Evolutionary conservation across 64 coral and sea anemone genomes (phyloP), one percentile per base, ranked within the genome.

Genomic region (Stichodactyla helianthus): DNA sequence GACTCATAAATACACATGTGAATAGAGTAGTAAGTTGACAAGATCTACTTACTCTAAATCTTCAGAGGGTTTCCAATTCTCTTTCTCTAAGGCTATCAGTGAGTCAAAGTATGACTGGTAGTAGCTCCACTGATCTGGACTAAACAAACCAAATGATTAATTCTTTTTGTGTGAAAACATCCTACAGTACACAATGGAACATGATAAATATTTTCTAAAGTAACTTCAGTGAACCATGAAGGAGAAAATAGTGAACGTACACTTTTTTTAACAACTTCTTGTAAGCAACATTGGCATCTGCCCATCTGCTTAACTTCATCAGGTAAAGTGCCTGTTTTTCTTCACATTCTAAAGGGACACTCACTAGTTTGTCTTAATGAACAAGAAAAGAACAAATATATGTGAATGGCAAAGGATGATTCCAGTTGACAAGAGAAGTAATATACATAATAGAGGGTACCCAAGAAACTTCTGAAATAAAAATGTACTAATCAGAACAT

Each of bases 61-160:
- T 56, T 89, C 85, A 18, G 44, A 7, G 53, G 95, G 87, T 88
- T 74, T 85, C 88, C 93, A 94, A 23, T 86, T 19, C 6, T 92
- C 82, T 70, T 92, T 92, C 14, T 93, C 86, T 20, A 99, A 86
- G 6, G 77, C 82, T 56, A 92, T 89, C 15, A 90, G 70, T 58
- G 90, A 99, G 54, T 76, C 82, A 35, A 99, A 93, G 59, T 99
- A 99, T 0, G 62, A 83, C 84, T 99, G 82, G 10, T 92, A 99
- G 79, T 93, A 95, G 12, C 83, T 92, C 97, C 97, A 99, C 23
- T 99, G 93, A 64, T 99, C 97, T 65, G 97, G 93, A 51, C 97
- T 99, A 83, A 82, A 68, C 55, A 84, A 71, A 87, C 56, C 85
- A 77, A 2, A 64, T 51, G 27, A 67, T 31, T 50, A 27, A 80